Evolutionary conservation across 2,797 vertebrate genomes (phyloP).

Genomic region (Hylomyscus alleni): DNA sequence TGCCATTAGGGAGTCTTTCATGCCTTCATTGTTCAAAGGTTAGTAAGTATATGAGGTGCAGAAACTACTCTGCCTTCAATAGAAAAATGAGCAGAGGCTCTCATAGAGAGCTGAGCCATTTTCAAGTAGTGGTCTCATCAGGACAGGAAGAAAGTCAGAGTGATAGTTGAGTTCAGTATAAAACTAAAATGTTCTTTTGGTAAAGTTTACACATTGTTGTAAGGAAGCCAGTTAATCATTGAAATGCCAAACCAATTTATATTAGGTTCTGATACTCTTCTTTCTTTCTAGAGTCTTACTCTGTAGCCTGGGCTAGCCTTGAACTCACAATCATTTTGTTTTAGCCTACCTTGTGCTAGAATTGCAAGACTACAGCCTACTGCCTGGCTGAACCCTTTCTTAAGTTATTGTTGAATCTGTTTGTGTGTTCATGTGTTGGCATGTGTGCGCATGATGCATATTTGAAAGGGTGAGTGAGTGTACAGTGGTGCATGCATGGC

Average conservation of each 20-base stretch:
- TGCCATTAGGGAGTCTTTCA: conserved; percentile 25
- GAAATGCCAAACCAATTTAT: conserved; percentile 47
- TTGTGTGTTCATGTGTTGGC: background rate
- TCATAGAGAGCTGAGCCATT: background rate
- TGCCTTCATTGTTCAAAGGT: conserved; percentile 16
- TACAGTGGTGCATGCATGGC: background rate
- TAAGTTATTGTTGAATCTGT: background rate
- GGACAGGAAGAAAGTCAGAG: conserved; percentile 15
- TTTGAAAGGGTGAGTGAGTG: background rate
- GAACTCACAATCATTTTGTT: background rate
- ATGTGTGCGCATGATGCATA: background rate
- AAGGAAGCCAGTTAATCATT: conserved; percentile 32
- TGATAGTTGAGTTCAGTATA: background rate
- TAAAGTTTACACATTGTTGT: background rate
- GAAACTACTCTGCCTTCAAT: background rate
- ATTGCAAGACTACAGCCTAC: background rate
- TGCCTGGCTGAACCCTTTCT: background rate
- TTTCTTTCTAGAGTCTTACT: background rate
- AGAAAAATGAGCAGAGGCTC: background rate
- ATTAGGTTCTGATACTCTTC: background rate
- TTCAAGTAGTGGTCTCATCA: background rate
- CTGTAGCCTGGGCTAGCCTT: background rate
- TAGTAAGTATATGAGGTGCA: background rate
- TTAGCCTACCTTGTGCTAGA: background rate
- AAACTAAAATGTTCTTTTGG: background rate